Conservation (phyloP, 2,113 vertebrate genomes). For the Pteruthius melanotis region DNA sequence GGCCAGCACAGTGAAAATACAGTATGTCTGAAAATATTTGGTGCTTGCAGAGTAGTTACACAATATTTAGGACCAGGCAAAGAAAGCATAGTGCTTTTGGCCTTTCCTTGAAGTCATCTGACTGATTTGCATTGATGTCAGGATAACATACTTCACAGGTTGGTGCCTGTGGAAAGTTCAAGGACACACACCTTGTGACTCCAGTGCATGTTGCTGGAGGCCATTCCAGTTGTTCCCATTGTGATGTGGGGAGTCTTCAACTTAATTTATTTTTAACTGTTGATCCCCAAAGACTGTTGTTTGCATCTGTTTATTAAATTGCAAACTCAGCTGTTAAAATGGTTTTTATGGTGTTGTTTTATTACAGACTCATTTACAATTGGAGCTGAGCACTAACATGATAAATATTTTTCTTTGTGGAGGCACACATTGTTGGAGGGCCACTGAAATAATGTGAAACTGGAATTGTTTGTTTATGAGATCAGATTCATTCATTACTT, state of each 20-base stretch:
- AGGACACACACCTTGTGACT: conserved; percentile 20
- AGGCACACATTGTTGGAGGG: conserved; percentile 56
- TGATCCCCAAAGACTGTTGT: conserved; percentile 67
- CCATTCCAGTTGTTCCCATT: conserved; percentile 4
- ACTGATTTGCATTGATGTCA: conserved; percentile 4
- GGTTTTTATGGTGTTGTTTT: conserved; percentile 70
- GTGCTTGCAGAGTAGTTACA: neutral
- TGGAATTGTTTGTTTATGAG: conserved; percentile 73
- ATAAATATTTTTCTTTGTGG: conserved; percentile 76
- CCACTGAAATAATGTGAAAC: conserved; percentile 67
- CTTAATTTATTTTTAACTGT: conserved; percentile 69
- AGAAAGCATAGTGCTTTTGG: neutral
- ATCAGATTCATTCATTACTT: conserved; percentile 72
- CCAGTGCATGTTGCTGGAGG: neutral
- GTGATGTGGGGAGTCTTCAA: conserved; percentile 52
- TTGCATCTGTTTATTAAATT: conserved; percentile 78
- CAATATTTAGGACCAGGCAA: neutral
- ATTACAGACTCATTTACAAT: conserved; percentile 55
- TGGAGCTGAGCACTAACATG: conserved; percentile 64
- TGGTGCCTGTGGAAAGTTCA: neutral
- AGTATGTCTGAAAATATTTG: neutral
- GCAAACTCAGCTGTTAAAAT: conserved; percentile 75
- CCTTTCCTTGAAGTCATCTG: neutral
- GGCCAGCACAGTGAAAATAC: rapidly evolving
- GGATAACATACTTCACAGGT: neutral